Evolutionary conservation across 2,888 invertebrate species (phyloP), one percentile per base, ranked within the genome.

Genomic region (Byasa hedistus): DNA sequence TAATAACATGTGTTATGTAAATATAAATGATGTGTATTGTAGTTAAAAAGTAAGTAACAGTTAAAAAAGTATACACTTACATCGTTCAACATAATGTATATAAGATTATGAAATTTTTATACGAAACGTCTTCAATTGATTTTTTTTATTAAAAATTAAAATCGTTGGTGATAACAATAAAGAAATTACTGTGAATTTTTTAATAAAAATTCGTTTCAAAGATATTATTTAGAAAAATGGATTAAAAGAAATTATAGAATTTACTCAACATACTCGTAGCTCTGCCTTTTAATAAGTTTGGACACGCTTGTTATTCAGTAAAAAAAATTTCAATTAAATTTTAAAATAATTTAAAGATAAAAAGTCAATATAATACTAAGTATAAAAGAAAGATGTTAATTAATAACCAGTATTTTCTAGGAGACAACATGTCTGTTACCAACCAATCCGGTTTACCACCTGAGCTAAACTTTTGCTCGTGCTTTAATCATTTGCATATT

Each of bases 381-480:
- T 64, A 22, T 68, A 66, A 68, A 70, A 73, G 73, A 77, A 79
- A 81, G 78, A 80, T 80, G 80, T 79, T 82, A 80, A 82, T 72
- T 80, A 77, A 71, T 73, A 73, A 77, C 70, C 70, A 76, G 77
- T 78, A 78, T 78, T 69, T 75, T 75, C 74, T 79, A 80, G 84
- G 87, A 85, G 90, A 89, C 89, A 85, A 81, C 75, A 77, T 79
- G 87, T 87, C 88, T 89, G 91, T 89, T 89, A 76, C 85, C 79
- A 88, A 76, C 86, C 82, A 72, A 86, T 79, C 91, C 85, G 88
- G 91, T 90, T 89, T 85, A 79, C 84, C 91, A 90, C 89, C 89
- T 90, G 89, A 86, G 78, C 78, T 79, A 81, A 82, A 82, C 82
- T 82, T 82, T 79, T 79, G 78, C 70, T 76, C 72, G 74, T 78